Evolutionary conservation across 2,888 invertebrate genomes (phyloP).

Genomic region (Apamea crenata): DNA sequence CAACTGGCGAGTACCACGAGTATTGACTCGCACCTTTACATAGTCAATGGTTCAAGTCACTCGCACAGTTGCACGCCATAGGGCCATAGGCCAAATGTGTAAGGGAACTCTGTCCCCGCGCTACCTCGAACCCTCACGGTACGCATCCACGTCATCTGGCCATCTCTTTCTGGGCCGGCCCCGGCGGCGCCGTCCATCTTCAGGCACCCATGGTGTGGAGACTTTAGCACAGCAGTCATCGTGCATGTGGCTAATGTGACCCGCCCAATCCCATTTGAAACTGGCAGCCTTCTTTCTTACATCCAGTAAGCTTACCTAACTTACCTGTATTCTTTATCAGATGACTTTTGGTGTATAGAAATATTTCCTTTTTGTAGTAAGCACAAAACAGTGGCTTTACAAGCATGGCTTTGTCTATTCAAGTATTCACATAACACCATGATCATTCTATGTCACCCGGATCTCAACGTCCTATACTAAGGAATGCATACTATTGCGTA

Average conservation of each 20-base stretch:
- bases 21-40: not conserved
- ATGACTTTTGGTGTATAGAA: not conserved
- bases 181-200: not conserved
- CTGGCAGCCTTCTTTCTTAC: not conserved
- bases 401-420: constrained; percentile 6
- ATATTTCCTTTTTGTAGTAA: not conserved
- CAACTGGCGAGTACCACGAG: not conserved
- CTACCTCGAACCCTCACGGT: not conserved
- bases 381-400: not conserved
- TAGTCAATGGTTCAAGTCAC: not conserved
- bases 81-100: too few species aligned
- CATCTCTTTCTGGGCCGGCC: not conserved
- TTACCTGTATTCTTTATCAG: not conserved
- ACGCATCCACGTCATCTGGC: not conserved
- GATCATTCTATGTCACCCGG: constrained; percentile 44
- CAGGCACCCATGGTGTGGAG: not conserved
- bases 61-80: too few species aligned
- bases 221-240: not conserved
- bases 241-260: not conserved
- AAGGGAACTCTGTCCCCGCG: not conserved
- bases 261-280: not conserved
- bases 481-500: constrained; percentile 31
- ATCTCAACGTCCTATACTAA: constrained; percentile 34
- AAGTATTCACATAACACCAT: constrained; percentile 44
- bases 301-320: too few species aligned